Evolutionary conservation across 1,140 invertebrate species (phyloP).

Genomic region (Aethina tumida): DNA sequence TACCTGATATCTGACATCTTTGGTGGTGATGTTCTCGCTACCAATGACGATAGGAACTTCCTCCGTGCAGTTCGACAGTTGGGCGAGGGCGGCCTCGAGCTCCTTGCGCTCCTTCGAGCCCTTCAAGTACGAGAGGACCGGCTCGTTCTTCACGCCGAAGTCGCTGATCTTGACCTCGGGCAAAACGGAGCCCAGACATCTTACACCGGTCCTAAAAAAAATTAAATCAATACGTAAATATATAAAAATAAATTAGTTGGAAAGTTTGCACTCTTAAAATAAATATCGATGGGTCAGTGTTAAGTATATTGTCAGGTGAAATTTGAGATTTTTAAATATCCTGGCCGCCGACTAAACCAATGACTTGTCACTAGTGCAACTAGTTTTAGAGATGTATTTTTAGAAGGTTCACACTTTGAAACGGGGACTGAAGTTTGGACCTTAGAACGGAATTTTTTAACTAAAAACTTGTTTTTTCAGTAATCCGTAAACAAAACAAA

Average conservation of each 20-base stretch:
- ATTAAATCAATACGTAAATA: neutral
- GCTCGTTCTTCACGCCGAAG: slow-evolving; percentile 70
- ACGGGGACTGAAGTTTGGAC: no score
- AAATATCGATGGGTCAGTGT: slow-evolving; percentile 3
- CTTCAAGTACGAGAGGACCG: slow-evolving; percentile 67
- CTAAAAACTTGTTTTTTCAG: no score
- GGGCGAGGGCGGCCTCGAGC: slow-evolving; percentile 62
- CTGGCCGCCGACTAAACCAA: no score
- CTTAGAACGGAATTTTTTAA: no score
- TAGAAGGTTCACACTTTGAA: slow-evolving; percentile 1
- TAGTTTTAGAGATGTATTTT: slow-evolving; percentile 1
- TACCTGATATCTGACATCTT: slow-evolving; percentile 64
- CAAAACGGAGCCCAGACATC: slow-evolving; percentile 43
- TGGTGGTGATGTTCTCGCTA: slow-evolving; percentile 70
- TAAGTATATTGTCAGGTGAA: neutral
- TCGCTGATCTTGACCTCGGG: slow-evolving; percentile 53
- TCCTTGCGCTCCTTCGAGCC: slow-evolving; percentile 73
- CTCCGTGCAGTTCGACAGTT: slow-evolving; percentile 51
- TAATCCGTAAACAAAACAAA: no score
- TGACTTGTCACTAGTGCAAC: neutral
- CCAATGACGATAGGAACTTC: slow-evolving; percentile 92
- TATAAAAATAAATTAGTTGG: neutral
- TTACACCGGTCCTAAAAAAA: slow-evolving; percentile 15
- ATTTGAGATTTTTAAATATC: no score
- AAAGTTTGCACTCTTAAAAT: neutral